Evolutionary conservation across 1,140 invertebrate species (phyloP), one percentile per base, ranked within the genome.

Genomic region (Scaptomyza hsui): DNA sequence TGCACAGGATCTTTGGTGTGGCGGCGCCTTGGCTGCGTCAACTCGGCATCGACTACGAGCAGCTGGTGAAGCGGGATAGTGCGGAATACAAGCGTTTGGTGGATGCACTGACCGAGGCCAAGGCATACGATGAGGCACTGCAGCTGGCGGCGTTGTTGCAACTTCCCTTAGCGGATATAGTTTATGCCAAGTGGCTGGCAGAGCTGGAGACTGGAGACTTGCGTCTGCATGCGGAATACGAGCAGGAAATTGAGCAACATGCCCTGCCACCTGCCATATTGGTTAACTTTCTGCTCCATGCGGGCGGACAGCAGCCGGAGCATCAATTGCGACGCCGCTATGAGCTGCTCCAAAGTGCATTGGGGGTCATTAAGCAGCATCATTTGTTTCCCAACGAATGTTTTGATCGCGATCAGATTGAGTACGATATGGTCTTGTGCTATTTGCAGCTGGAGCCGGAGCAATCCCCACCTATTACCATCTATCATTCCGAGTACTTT

Each of bases 401-500:
- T 15, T 91, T 90, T 12, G 89, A 91, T 53, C 63, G 89, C 2
- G 90, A 91, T 73, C 80, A 90, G 44, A 90, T 91, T 4, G 91
- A 91, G 42, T 91, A 89, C 45, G 89, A 91, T 5, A 91, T 91
- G 89, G 72, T 89, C 3, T 12, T 83, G 13, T 85, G 85, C 35
- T 90, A 90, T 41, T 39, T 91, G 24, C 61, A 89, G 44, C 41
- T 85, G 19, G 44, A 75, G 0, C 53, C 64, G 10, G 65, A 72
- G 0, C 29, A 65, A n/a, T 29, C 44, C 0, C 1, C 12, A 0
- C 12, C 26, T 4, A 5, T 75, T 3, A 10, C 61, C 10, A 77
- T 91, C 21, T 90, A 91, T 44, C 82, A 91, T 39, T 91, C 91
- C 2, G 90, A 91, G 21, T 91, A 91, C 52, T 91, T 75, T 41